Evolutionary conservation across 2,113 vertebrate genomes (phyloP).

Genomic region (Probosciger aterrimus): DNA sequence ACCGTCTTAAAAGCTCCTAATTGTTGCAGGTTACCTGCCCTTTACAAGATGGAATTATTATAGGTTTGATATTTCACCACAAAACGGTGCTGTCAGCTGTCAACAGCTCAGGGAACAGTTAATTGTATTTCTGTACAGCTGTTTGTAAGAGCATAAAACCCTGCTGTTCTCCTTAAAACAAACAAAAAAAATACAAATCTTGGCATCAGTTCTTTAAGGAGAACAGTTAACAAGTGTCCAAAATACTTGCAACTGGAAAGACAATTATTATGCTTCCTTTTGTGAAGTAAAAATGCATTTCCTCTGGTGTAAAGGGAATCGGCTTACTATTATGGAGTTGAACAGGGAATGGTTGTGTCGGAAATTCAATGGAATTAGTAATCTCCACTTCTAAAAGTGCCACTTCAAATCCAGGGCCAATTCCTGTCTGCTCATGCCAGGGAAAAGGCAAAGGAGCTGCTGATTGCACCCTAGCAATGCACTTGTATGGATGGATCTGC

Average conservation of each 20-base stretch:
- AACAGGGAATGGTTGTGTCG: neutral
- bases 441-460: neutral
- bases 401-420: neutral
- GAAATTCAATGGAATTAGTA: neutral
- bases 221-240: neutral
- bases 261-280: neutral
- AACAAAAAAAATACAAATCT: neutral
- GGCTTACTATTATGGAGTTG: neutral
- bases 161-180: neutral
- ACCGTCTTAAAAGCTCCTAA: neutral
- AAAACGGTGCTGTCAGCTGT: slow-evolving; percentile 34
- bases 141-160: neutral
- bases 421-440: neutral
- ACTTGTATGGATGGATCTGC: neutral
- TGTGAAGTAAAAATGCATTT: slow-evolving; percentile 16
- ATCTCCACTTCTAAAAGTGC: neutral
- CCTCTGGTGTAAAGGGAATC: slow-evolving; percentile 13
- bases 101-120: slow-evolving; percentile 47
- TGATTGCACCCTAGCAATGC: neutral
- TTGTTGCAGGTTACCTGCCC: neutral
- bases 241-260: neutral
- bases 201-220: neutral
- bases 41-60: neutral
- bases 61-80: neutral
- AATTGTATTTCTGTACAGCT: slow-evolving; percentile 37